These are phyloP conservation scores for Mormyrus proboscirostris DNA, from an alignment of 2,797 vertebrate species.

Conservation along the genomic window DNA sequence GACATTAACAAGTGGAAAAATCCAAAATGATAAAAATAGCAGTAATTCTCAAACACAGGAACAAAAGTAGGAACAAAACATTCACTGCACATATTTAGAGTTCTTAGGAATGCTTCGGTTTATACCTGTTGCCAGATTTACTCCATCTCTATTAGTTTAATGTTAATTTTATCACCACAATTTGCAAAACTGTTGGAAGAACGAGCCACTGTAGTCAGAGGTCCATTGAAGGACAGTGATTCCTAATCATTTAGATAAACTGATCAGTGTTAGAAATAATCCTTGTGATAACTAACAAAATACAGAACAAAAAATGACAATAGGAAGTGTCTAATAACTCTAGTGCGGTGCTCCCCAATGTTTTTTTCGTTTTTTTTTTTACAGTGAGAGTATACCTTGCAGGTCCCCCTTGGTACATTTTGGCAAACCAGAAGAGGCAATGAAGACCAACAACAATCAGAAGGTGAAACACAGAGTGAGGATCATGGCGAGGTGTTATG, in stretches of 20 bases:
- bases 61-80: background rate
- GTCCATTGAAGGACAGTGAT: background rate
- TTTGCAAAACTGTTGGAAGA: background rate
- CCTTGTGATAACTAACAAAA: background rate
- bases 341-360: background rate
- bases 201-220: background rate
- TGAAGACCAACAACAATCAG: background rate
- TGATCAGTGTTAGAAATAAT: background rate
- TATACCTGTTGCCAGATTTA: background rate
- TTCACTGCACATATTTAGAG: background rate
- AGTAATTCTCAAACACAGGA: background rate
- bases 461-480: background rate
- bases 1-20: background rate
- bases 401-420: background rate
- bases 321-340: background rate
- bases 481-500: background rate
- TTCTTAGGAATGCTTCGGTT: background rate
- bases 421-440: background rate
- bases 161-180: background rate
- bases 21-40: constrained; percentile 11
- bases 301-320: background rate
- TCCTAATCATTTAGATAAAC: background rate
- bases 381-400: background rate
- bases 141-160: background rate
- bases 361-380: background rate